These are phyloP conservation scores for Rhinolophus sinicus DNA, from an alignment of 2,113 vertebrate species.

Conservation along the genomic window DNA sequence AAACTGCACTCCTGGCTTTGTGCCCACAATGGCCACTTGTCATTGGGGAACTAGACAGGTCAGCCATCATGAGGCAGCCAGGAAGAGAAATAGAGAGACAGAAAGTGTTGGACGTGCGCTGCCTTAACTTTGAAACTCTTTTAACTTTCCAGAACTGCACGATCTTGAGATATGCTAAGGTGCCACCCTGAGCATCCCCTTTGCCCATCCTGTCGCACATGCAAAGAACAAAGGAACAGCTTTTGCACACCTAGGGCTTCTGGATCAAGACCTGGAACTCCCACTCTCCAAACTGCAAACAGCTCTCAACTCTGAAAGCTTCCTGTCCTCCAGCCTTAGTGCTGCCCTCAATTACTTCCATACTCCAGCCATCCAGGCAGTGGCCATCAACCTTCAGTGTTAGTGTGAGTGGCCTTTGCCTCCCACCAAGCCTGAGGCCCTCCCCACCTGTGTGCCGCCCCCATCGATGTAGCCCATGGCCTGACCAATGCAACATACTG, in stretches of 20 bases:
- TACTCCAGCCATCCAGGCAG: background rate
- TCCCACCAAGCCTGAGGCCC: background rate
- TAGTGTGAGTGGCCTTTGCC: background rate
- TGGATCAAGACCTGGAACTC: too few relatives aligned
- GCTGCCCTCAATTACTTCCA: fast-evolving
- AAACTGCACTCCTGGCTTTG: too few relatives aligned
- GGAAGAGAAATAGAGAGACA: background rate
- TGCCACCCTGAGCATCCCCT: background rate
- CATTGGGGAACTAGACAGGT: background rate
- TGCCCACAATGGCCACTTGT: too few relatives aligned
- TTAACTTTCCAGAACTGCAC: background rate
- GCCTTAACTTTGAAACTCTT: background rate
- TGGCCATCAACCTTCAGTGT: background rate
- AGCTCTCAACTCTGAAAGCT: background rate
- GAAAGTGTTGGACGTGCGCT: background rate
- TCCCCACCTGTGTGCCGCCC: fast-evolving
- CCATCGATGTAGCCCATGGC: background rate
- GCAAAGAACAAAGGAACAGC: background rate
- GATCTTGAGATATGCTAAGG: background rate
- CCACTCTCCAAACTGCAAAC: background rate
- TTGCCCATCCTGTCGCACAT: too few relatives aligned
- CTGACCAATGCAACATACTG: background rate
- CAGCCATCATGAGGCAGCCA: background rate
- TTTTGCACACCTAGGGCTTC: background rate
- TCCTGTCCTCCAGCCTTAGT: background rate